Evolutionary conservation across 2,113 vertebrate species (phyloP), one percentile per base, ranked within the genome.

Genomic region (Sciurus niger): DNA sequence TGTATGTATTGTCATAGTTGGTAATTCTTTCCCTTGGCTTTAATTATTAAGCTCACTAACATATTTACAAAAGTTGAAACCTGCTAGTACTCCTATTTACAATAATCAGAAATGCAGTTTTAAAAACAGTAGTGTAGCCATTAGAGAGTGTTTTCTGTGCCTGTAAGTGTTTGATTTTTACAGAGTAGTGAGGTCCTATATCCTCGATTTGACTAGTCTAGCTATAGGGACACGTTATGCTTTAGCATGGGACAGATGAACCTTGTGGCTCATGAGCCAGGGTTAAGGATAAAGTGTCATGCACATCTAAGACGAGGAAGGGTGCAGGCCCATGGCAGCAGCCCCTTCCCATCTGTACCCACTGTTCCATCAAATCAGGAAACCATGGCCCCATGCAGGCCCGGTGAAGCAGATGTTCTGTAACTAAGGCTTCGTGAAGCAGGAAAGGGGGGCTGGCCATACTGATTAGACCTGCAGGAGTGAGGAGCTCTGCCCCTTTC

Each of bases 361-460:
- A 1, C 34, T 17, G 3, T n/a, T 8, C 77, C 34, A 0, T 9
- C 28, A 24, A 37, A 6, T 43, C 18, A 18, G 48, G 79, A 92
- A n/a, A 28, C 55, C 9, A 4, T 22, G 46, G 2, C 67, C 55
- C 0, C 0, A 3, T 6, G 17, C 6, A 17, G 74, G 28, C n/a
- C 30, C 55, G 17, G 40, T 0, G 53, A 46, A 13, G 14, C 10
- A 0, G 11, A 13, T 14, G 48, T 13, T 20, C n/a, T 40, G 17
- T 9, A 16, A 6, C n/a, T 28, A 4, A 32, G 17, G 55, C 73
- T 46, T 55, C 73, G 12, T 58, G 17, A 55, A 77, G 10, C 12
- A 25, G 43, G n/a, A 76, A 28, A n/a, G 3, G 30, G 51, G 2
- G 7, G 14, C 0, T 18, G 4, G 28, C 10, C 32, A 0, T 30